These are phyloP conservation scores for Sinocyclocheilus grahami DNA, from an alignment of 2,113 vertebrate genomes.

Conservation along the genomic window DNA sequence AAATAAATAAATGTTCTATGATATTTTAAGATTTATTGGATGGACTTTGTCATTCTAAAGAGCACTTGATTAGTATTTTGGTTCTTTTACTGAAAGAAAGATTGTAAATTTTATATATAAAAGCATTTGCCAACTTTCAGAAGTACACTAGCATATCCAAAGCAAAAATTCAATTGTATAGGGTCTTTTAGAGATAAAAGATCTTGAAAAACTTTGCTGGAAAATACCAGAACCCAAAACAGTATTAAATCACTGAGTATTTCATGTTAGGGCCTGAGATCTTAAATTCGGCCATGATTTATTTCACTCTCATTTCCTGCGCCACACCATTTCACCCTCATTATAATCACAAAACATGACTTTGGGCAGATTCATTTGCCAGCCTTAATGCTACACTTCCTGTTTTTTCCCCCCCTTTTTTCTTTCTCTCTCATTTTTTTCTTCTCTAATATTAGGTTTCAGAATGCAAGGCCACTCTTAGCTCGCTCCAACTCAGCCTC, in stretches of 20 bases:
- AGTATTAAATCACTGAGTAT: background rate
- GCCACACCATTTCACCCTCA: constrained; percentile 28
- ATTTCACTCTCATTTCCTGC: constrained; percentile 31
- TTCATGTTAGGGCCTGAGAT: background rate
- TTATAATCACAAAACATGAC: constrained; percentile 40
- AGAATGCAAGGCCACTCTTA: constrained; percentile 36
- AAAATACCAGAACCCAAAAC: background rate
- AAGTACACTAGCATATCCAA: background rate
- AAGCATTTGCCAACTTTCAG: background rate
- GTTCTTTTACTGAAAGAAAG: no score
- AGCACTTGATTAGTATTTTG: no score
- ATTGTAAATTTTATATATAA: no score
- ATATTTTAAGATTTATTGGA: background rate
- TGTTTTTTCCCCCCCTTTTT: background rate
- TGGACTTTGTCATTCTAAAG: no score
- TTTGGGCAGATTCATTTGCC: constrained; percentile 38
- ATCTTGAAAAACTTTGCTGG: background rate
- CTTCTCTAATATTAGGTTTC: constrained; percentile 43
- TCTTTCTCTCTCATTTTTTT: background rate
- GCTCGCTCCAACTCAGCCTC: constrained; percentile 26
- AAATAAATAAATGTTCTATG: background rate
- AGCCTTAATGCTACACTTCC: constrained; percentile 32
- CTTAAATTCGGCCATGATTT: constrained; percentile 7
- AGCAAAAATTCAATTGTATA: background rate
- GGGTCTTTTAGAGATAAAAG: background rate